A percentile compares a stretch with the other conserved stretches of the same genome.
Evolutionary conservation across 2,797 vertebrate genomes (phyloP).

Genomic region (Prunella strophiata): DNA sequence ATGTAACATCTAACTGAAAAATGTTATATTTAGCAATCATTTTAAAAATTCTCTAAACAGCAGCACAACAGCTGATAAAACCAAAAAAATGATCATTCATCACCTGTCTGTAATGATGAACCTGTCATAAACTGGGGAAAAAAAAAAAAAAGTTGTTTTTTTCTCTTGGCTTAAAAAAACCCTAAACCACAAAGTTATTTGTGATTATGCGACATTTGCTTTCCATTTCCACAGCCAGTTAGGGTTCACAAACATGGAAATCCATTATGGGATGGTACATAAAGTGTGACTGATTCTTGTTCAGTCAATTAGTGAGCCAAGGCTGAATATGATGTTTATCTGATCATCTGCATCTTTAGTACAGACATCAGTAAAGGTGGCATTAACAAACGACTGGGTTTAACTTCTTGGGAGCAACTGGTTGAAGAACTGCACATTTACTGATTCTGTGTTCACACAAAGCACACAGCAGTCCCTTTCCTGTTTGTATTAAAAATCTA

Average conservation of each 20-base stretch:
- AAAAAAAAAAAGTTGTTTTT: constrained; percentile 72
- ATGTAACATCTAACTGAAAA: constrained; percentile 71
- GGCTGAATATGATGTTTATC: constrained; percentile 80
- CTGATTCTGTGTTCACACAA: neutral
- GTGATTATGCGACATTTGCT: constrained; percentile 89
- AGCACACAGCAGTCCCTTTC: constrained; percentile 1
- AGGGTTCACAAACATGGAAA: constrained; percentile 92
- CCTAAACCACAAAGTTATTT: constrained; percentile 67
- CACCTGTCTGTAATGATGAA: constrained; percentile 86
- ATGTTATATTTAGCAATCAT: constrained; percentile 70
- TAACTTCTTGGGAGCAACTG: constrained; percentile 21
- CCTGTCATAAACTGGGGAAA: constrained; percentile 76
- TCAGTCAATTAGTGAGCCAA: constrained; percentile 87
- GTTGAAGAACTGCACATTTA: neutral
- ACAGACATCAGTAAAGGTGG: neutral
- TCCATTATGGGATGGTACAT: constrained; percentile 88
- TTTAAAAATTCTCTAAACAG: constrained; percentile 72
- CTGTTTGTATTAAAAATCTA: constrained; percentile 4
- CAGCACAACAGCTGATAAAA: constrained; percentile 82
- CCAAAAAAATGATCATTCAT: constrained; percentile 87
- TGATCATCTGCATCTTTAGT: constrained; percentile 56
- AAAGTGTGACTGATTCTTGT: constrained; percentile 89
- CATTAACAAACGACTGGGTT: neutral
- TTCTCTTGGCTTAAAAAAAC: constrained; percentile 68
- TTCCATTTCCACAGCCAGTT: constrained; percentile 88